A percentile compares a stretch with the other conserved stretches of the same genome.
Conservation (phyloP, 2,113 vertebrate species). For the Chaetura pelagica region DNA sequence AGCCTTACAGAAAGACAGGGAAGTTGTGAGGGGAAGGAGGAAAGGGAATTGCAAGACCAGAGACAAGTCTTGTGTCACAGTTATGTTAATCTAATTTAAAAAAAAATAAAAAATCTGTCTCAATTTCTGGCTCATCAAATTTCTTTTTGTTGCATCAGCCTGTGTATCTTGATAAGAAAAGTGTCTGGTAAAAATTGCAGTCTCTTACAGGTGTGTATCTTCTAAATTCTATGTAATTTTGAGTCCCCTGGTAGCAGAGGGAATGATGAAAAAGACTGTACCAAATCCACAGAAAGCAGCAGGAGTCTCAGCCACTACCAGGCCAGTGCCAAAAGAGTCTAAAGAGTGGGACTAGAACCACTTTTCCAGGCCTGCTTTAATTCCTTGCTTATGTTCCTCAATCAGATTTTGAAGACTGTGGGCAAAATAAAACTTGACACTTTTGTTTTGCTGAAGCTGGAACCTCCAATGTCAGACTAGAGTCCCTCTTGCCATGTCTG, state of each 20-base stretch:
- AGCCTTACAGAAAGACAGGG: not conserved
- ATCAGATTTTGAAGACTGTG: not conserved
- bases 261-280: not conserved
- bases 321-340: not conserved
- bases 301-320: not conserved
- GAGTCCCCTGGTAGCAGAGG: not conserved
- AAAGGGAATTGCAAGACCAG: not conserved
- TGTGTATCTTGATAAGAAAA: not conserved
- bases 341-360: not conserved
- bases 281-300: not conserved
- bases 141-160: slow-evolving; percentile 45
- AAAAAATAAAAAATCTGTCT: not conserved
- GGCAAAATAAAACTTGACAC: not conserved
- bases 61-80: not conserved
- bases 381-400: not conserved
- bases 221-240: not conserved
- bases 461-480: not conserved
- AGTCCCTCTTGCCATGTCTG: not conserved
- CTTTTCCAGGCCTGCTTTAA: not conserved
- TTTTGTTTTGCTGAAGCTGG: not conserved
- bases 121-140: not conserved
- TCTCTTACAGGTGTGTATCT: not conserved
- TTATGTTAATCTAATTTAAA: not conserved
- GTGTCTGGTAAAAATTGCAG: not conserved
- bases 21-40: not conserved